Conservation (phyloP, 2,113 vertebrate species). For the Glareola pratincola region DNA sequence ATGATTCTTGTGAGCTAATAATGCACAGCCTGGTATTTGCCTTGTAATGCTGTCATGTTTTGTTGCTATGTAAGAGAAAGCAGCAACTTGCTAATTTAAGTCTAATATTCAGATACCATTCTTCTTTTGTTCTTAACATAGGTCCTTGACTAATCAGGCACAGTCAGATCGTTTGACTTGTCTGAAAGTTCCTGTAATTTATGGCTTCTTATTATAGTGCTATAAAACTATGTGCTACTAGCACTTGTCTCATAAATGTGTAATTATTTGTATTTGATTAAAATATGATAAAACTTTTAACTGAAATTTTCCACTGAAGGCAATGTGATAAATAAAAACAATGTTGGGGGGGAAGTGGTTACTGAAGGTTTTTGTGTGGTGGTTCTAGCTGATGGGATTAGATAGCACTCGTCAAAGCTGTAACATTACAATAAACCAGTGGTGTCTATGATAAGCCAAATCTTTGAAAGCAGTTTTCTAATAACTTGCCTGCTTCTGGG, state of each 20-base stretch:
- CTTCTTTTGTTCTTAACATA: constrained; percentile 60
- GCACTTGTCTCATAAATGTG: neutral
- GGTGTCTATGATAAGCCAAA: neutral
- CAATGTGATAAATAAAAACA: neutral
- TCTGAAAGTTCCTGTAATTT: constrained; percentile 17
- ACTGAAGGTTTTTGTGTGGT: neutral
- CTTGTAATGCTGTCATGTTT: constrained; percentile 41
- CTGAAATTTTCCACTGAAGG: neutral
- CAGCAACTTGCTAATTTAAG: constrained; percentile 49
- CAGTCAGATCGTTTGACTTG: constrained; percentile 29
- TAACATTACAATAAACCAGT: neutral
- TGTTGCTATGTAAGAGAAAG: constrained; percentile 52
- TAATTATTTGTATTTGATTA: neutral
- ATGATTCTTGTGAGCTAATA: constrained; percentile 5
- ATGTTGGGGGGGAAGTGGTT: neutral
- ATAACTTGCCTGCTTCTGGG: neutral
- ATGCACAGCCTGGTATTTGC: constrained; percentile 26
- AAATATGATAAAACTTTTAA: neutral
- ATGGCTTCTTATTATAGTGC: constrained; percentile 1
- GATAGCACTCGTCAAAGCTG: neutral
- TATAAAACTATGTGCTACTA: neutral
- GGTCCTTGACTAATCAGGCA: constrained; percentile 51
- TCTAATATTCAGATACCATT: constrained; percentile 31
- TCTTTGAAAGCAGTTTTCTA: neutral
- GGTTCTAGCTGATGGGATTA: neutral